Percentiles rank a stretch among this genome's conserved stretches.
phyloP scores from a whole-genome alignment of 2,888 invertebrate species.

The Lottia scabra region DNA sequence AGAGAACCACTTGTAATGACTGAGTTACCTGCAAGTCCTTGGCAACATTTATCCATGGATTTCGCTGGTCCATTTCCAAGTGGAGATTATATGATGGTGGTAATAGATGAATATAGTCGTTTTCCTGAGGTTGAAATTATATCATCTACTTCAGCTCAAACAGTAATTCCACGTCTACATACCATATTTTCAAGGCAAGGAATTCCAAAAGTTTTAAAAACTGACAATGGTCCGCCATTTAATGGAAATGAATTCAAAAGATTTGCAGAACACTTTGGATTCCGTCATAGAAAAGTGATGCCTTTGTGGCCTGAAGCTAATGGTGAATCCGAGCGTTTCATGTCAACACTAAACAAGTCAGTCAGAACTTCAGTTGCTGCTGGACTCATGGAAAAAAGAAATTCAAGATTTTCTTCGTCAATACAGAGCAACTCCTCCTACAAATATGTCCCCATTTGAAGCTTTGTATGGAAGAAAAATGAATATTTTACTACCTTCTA shows the following conservation, averaged over 20 bases:
- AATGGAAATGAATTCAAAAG: conserved; percentile 25
- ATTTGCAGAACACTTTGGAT: conserved; percentile 12
- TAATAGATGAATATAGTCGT: conserved; percentile 36
- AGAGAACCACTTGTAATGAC: not conserved
- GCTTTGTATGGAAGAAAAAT: not conserved
- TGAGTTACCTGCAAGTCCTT: conserved; percentile 25
- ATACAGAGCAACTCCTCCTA: not conserved
- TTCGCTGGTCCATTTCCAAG: conserved; percentile 28
- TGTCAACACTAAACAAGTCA: conserved; percentile 24
- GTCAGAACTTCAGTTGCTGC: not conserved
- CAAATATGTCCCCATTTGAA: not conserved
- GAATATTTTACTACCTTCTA: not conserved
- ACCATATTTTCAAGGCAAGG: conserved; percentile 29
- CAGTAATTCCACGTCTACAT: conserved; percentile 29
- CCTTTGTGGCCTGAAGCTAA: conserved; percentile 39
- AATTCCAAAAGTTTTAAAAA: conserved; percentile 31
- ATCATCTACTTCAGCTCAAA: conserved; percentile 19
- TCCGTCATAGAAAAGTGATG: conserved; percentile 34
- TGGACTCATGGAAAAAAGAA: not conserved
- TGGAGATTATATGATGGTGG: conserved; percentile 32
- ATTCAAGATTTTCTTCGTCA: not conserved
- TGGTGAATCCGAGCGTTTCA: conserved; percentile 37
- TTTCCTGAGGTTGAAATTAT: conserved; percentile 36
- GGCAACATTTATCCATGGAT: conserved; percentile 26
- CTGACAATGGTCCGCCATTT: conserved; percentile 36